phyloP scores from a whole-genome alignment of 2,113 vertebrate species.

The Lethenteron reissneri region DNA sequence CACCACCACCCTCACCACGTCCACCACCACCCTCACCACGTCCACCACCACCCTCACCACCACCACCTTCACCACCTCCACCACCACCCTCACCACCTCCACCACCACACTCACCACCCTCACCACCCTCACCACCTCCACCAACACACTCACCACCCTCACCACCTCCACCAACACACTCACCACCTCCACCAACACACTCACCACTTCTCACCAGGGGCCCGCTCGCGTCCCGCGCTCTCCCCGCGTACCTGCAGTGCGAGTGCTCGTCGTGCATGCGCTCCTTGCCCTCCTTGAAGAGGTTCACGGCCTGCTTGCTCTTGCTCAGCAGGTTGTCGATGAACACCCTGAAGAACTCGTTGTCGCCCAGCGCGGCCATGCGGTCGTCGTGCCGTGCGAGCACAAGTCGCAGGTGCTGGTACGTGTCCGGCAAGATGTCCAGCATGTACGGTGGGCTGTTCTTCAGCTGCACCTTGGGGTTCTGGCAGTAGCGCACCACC shows the following conservation, averaged over 20 bases:
- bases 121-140: too few relatives aligned
- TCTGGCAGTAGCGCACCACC: conserved; percentile 91
- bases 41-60: too few relatives aligned
- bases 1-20: too few relatives aligned
- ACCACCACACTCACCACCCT: too few relatives aligned
- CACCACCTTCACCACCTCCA: too few relatives aligned
- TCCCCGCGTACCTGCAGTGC: conserved; percentile 44
- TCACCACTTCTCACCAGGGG: too few relatives aligned
- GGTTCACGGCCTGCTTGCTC: conserved; percentile 93
- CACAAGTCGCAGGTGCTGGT: conserved; percentile 82
- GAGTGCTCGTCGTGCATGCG: conserved; percentile 97
- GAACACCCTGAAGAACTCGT: conserved; percentile 90
- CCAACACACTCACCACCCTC: too few relatives aligned
- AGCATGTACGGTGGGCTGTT: conserved; percentile 98
- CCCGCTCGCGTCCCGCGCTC: too few relatives aligned
- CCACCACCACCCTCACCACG: too few relatives aligned
- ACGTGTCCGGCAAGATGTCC: conserved; percentile 84
- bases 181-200: too few relatives aligned
- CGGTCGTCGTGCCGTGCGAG: conserved; percentile 59
- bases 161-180: too few relatives aligned
- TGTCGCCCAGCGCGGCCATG: conserved; percentile 86
- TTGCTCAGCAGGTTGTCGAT: conserved; percentile 97
- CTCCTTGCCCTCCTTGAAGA: conserved; percentile 95
- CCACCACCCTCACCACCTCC: too few relatives aligned
- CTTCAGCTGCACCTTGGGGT: conserved; percentile 79